Evolutionary conservation across 2,113 vertebrate genomes (phyloP).

Genomic region (human (Homo sapiens)): GRCh38 chr7:38604001-38604500

Average conservation of each 20-base stretch:
- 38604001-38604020: not conserved
- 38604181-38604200: not conserved
- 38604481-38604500: not conserved
- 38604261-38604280: not conserved
- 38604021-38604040: not conserved
- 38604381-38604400: not conserved
- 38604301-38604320: not conserved
- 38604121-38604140: not conserved
- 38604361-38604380: not conserved
- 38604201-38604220: not conserved
- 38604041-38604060: not conserved
- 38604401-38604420: not conserved
- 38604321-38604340: not conserved
- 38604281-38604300: not conserved
- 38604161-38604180: not conserved
- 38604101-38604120: not conserved
- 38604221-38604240: not conserved
- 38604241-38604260: not conserved
- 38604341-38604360: not conserved
- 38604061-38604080: constrained; percentile 19
- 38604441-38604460: not conserved
- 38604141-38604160: not conserved
- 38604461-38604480: not conserved
- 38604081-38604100: not conserved
- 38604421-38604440: too few relatives aligned